Evolutionary conservation across 2,888 invertebrate genomes (phyloP).

Genomic region (Trilocha varians): DNA sequence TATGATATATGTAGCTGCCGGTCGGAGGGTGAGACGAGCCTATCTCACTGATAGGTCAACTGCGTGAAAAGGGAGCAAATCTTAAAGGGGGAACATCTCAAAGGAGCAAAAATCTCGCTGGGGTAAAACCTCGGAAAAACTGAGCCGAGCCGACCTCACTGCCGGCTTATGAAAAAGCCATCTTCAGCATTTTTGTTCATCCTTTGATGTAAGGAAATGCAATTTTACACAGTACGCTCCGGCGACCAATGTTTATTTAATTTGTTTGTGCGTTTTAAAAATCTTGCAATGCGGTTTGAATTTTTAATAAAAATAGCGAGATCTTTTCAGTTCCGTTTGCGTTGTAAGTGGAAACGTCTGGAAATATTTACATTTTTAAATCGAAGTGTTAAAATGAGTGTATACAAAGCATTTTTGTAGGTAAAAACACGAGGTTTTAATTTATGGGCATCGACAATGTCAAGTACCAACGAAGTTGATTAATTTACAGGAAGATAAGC

Average conservation of each 20-base stretch:
- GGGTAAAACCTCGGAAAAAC: constrained; percentile 21
- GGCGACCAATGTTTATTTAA: constrained; percentile 16
- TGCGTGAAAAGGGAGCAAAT: constrained; percentile 19
- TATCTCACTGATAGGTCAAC: constrained; percentile 45
- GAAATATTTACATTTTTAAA: no score
- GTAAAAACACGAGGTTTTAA: no score
- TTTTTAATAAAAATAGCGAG: no score
- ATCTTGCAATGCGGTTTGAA: neutral
- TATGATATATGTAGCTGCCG: constrained; percentile 44
- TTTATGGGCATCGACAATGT: no score
- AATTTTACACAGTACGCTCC: constrained; percentile 23
- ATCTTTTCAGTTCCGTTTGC: neutral
- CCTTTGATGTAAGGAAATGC: constrained; percentile 24
- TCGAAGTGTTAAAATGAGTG: no score
- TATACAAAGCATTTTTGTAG: no score
- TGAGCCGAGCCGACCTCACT: constrained; percentile 17
- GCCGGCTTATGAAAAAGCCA: constrained; percentile 23
- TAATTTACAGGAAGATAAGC: no score
- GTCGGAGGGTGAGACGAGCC: constrained; percentile 17
- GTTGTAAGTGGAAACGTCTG: no score
- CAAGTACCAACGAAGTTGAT: no score
- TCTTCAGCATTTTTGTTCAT: constrained; percentile 21
- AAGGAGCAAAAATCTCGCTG: constrained; percentile 7
- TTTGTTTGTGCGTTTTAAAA: constrained; percentile 17
- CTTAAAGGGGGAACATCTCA: constrained; percentile 11